Conservation (phyloP, 1,140 invertebrate species). For the Drosophila willistoni region DNA sequence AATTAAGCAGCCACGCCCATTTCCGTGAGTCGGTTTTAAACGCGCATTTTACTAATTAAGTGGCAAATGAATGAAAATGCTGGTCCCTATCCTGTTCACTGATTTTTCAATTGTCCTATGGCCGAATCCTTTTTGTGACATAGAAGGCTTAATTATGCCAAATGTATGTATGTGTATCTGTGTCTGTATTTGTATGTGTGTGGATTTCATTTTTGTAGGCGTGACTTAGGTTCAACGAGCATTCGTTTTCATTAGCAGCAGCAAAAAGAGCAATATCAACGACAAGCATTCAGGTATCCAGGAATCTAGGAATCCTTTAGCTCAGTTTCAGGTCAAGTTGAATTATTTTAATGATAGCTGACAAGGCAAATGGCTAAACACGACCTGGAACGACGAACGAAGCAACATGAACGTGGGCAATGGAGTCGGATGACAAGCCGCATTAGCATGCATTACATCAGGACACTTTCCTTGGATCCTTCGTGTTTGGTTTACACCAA, state of each 20-base stretch:
- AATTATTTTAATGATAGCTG: slow-evolving; percentile 64
- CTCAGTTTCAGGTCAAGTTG: slow-evolving; percentile 43
- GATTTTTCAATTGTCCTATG: slow-evolving; percentile 56
- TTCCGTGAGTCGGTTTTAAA: slow-evolving; percentile 17
- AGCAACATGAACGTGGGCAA: neutral
- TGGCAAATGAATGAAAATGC: slow-evolving; percentile 21
- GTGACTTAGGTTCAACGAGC: slow-evolving; percentile 3
- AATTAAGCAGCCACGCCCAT: slow-evolving; percentile 25
- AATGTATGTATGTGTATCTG: neutral
- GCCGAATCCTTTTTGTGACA: slow-evolving; percentile 30
- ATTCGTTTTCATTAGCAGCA: slow-evolving; percentile 41
- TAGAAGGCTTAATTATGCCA: slow-evolving; percentile 16
- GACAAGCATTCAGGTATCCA: slow-evolving; percentile 38
- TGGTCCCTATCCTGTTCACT: slow-evolving; percentile 35
- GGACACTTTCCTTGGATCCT: slow-evolving; percentile 33
- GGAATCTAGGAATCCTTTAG: slow-evolving; percentile 26
- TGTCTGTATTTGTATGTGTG: neutral
- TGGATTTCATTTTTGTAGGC: slow-evolving; percentile 1
- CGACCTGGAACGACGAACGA: too few relatives aligned
- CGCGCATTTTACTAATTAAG: slow-evolving; percentile 29
- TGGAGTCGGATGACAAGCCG: slow-evolving; percentile 28
- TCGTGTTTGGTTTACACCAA: slow-evolving; percentile 23
- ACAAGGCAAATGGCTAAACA: neutral
- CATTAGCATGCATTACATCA: slow-evolving; percentile 70
- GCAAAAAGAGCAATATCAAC: slow-evolving; percentile 16